phyloP scores from a whole-genome alignment of 1,140 invertebrate genomes.

The Hydropsyche tenuis region DNA sequence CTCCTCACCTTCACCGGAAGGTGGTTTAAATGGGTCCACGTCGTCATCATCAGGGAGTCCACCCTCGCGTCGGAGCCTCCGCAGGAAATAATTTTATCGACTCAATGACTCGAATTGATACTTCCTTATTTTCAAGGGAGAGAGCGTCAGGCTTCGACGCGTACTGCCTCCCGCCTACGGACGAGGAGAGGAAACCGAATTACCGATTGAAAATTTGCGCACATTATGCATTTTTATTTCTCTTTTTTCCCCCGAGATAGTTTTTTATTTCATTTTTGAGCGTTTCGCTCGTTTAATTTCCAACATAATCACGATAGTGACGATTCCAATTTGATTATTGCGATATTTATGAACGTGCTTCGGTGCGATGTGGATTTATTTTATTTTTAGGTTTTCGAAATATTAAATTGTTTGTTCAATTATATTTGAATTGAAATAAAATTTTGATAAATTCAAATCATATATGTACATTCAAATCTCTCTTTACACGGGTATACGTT shows the following conservation, averaged over 20 bases:
- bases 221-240: too few species aligned
- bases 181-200: neutral
- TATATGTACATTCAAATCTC: too few species aligned
- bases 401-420: neutral
- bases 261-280: too few species aligned
- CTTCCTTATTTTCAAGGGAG: constrained; percentile 46
- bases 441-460: too few species aligned
- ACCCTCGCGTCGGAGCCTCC: neutral
- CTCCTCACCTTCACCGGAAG: neutral
- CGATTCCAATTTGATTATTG: constrained; percentile 34
- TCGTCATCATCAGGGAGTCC: too few species aligned
- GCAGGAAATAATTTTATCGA: constrained; percentile 50
- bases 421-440: too few species aligned
- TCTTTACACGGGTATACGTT: too few species aligned
- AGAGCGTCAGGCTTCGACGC: constrained; percentile 9
- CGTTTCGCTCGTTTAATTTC: too few species aligned
- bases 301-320: constrained; percentile 6
- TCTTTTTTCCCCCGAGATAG: neutral
- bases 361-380: neutral
- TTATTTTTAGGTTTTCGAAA: neutral
- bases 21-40: too few species aligned
- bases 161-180: neutral
- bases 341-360: constrained; percentile 27
- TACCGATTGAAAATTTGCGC: constrained; percentile 6
- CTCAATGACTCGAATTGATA: constrained; percentile 50